Percentiles rank a stretch among this genome's conserved stretches.
phyloP scores from a whole-genome alignment of 2,113 vertebrate species.

The Oncorhynchus tshawytscha region DNA sequence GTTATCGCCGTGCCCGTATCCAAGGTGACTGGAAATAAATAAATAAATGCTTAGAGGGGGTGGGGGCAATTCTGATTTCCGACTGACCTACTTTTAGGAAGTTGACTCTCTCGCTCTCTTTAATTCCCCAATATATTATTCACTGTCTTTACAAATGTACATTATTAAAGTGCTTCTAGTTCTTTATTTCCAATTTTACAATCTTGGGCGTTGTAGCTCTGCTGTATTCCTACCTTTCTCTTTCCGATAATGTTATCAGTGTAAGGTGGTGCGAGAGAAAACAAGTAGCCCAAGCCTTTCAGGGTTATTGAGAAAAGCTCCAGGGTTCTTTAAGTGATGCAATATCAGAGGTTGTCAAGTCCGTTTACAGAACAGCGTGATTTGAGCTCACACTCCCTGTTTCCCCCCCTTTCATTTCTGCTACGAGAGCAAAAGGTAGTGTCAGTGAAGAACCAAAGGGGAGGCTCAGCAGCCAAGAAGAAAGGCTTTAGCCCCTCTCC shows the following conservation, averaged over 20 bases:
- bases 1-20: slow-evolving; percentile 44
- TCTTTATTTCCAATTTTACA: background rate
- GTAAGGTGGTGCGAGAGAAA: slow-evolving; percentile 9
- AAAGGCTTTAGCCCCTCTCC: slow-evolving; percentile 35
- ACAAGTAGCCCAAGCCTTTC: slow-evolving; percentile 18
- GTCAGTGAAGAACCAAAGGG: slow-evolving; percentile 50
- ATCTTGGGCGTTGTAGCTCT: slow-evolving; percentile 2
- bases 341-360: slow-evolving; percentile 62
- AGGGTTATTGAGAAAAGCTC: slow-evolving; percentile 16
- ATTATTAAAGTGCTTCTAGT: background rate
- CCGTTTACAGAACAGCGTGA: slow-evolving; percentile 54
- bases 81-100: slow-evolving; percentile 46
- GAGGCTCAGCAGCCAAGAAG: slow-evolving; percentile 43
- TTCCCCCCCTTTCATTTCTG: slow-evolving; percentile 55
- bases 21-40: slow-evolving; percentile 44
- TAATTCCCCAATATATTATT: slow-evolving; percentile 47
- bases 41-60: background rate
- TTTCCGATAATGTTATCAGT: background rate
- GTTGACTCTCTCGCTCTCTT: slow-evolving; percentile 29
- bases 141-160: slow-evolving; percentile 7
- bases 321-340: slow-evolving; percentile 37
- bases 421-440: slow-evolving; percentile 48
- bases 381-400: slow-evolving; percentile 45
- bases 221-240: background rate
- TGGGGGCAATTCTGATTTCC: slow-evolving; percentile 39